phyloP scores from a whole-genome alignment of 2,797 vertebrate genomes.

The Taeniopygia guttata region DNA sequence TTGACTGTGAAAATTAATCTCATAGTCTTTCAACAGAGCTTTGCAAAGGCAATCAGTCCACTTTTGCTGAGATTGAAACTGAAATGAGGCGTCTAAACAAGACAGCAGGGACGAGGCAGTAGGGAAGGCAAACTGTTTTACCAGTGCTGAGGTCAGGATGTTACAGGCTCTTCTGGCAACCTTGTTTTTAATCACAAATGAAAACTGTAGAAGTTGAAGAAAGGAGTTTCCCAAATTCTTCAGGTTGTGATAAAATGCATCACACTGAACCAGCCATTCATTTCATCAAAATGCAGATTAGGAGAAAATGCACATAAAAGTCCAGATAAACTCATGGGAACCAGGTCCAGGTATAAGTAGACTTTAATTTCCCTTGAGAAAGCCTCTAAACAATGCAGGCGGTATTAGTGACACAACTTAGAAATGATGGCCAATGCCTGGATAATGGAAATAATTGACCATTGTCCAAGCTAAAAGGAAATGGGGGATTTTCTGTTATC shows the following conservation, averaged over 20 bases:
- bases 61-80: neutral
- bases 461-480: neutral
- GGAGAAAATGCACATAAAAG: neutral
- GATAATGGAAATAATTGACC: neutral
- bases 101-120: neutral
- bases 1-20: neutral
- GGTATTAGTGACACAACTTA: neutral
- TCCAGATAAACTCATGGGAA: neutral
- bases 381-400: neutral
- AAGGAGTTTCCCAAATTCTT: neutral
- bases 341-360: neutral
- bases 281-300: neutral
- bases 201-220: neutral
- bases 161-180: neutral
- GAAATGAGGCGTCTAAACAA: neutral
- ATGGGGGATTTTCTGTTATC: neutral
- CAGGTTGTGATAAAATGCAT: neutral
- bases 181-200: neutral
- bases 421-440: neutral
- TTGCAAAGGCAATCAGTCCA: neutral
- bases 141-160: neutral
- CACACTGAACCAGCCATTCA: neutral
- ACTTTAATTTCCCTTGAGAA: neutral
- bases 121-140: neutral
- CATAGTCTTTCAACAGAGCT: neutral